Evolutionary conservation across 2,888 invertebrate species (phyloP).

Genomic region (Limnephilus rhombicus): DNA sequence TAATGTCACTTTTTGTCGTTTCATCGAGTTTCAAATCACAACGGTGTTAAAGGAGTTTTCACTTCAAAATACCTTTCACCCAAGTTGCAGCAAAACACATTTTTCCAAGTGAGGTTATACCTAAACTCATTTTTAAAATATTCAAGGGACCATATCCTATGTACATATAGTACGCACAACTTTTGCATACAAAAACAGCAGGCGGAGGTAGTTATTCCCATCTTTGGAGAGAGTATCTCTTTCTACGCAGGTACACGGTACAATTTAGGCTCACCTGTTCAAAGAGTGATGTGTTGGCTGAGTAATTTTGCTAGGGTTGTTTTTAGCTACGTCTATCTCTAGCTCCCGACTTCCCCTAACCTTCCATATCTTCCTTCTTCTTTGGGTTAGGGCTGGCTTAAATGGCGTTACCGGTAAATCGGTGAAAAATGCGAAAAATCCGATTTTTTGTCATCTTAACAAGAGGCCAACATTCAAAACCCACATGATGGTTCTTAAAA

Average conservation of each 20-base stretch:
- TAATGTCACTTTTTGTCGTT: too few species aligned
- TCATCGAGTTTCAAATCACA: too few species aligned
- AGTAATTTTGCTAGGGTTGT: constrained; percentile 38
- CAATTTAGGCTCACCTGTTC: constrained; percentile 16
- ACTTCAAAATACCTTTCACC: neutral
- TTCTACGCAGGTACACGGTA: neutral
- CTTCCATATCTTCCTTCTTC: neutral
- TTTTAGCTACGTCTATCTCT: neutral
- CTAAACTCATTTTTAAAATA: neutral
- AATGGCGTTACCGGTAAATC: neutral
- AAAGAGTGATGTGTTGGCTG: constrained; percentile 33
- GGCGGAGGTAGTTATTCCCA: neutral
- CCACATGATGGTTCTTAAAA: too few species aligned
- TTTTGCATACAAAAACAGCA: neutral
- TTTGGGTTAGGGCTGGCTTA: neutral
- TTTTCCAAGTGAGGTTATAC: neutral
- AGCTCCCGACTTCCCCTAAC: neutral
- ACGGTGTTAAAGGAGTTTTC: too few species aligned
- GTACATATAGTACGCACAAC: neutral
- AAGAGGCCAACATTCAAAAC: too few species aligned
- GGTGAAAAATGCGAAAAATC: neutral
- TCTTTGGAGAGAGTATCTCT: neutral
- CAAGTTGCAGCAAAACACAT: neutral
- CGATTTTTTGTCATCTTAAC: neutral
- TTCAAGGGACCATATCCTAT: neutral